Evolutionary conservation across 2,797 vertebrate genomes (phyloP).

Genomic region (Gorsachius magnificus): DNA sequence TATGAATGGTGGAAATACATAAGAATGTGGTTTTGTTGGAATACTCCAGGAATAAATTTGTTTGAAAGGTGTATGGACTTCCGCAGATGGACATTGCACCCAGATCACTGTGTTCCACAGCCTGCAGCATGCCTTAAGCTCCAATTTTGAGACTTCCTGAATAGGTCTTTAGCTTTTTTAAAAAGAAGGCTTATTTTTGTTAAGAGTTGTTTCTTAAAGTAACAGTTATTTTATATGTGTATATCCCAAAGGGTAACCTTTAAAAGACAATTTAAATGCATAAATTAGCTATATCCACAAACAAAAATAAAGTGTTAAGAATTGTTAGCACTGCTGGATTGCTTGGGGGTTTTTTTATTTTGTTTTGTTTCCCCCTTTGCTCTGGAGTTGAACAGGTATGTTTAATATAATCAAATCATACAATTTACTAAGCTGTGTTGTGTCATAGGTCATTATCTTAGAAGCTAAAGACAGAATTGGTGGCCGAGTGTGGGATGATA

Average conservation of each 20-base stretch:
- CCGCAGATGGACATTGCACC: neutral
- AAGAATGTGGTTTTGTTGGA: neutral
- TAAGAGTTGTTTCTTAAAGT: neutral
- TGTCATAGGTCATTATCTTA: conserved; percentile 86
- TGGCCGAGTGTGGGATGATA: conserved; percentile 94
- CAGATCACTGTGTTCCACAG: neutral
- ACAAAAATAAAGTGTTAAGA: neutral
- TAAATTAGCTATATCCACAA: neutral
- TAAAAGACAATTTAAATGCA: neutral
- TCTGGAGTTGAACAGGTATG: neutral
- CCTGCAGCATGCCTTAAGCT: neutral
- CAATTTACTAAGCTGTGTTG: neutral
- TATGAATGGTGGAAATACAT: neutral
- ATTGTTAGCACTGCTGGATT: neutral
- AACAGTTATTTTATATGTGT: neutral
- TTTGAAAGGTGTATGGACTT: neutral
- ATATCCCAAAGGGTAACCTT: neutral
- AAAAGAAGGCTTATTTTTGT: neutral
- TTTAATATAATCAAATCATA: neutral
- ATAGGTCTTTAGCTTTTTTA: neutral
- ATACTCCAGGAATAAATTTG: neutral
- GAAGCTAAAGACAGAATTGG: conserved; percentile 95
- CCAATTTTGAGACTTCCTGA: neutral
- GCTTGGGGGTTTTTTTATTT: rapidly evolving
- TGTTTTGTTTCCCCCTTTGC: neutral